Evolutionary conservation across 2,797 vertebrate genomes (phyloP), one percentile per base, ranked within the genome.

Genomic region (Hapalemur alaotrensis): DNA sequence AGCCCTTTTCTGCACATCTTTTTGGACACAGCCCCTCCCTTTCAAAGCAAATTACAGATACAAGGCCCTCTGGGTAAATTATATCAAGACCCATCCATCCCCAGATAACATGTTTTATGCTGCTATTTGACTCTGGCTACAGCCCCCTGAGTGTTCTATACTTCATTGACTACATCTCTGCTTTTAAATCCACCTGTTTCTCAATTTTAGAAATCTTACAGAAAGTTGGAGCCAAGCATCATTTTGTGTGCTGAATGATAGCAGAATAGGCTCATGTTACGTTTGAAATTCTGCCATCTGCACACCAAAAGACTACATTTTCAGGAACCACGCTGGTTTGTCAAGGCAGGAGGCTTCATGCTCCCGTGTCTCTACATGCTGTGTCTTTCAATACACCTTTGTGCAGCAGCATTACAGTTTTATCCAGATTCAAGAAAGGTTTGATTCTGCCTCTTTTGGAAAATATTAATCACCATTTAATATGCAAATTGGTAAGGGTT

Each of bases 401-500:
- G 4, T 41, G 52, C 28, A 46, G 20, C 35, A 81, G 38, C 46
- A 84, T 93, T 75, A 41, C 1, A 32, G 22, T 88, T 92, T 75
- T 46, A 88, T 76, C 38, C n/a, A 93, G 76, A 76, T 76, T 83
- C 70, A 43, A 78, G 69, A 43, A 84, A 89, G 79, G 78, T 80
- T 90, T 67, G 7, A 86, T 48, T 89, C 63, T 91, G 38, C 75
- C 65, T 95, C 3, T 65, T 92, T 80, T 25, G 35, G 41, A 73
- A 95, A 88, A 78, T 78, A 81, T 46, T 95, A 88, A 82, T 69
- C 12, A n/a, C 67, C 2, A 76, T 80, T 95, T 90, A 89, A 91
- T 83, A 78, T 90, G 50, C 38, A 96, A 94, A 95, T 69, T 57
- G 46, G 2, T 82, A 75, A 93, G n/a, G 6, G 14, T 50, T 92